Conservation (phyloP, 2,797 vertebrate species). For the Malacoctenus gilli region DNA sequence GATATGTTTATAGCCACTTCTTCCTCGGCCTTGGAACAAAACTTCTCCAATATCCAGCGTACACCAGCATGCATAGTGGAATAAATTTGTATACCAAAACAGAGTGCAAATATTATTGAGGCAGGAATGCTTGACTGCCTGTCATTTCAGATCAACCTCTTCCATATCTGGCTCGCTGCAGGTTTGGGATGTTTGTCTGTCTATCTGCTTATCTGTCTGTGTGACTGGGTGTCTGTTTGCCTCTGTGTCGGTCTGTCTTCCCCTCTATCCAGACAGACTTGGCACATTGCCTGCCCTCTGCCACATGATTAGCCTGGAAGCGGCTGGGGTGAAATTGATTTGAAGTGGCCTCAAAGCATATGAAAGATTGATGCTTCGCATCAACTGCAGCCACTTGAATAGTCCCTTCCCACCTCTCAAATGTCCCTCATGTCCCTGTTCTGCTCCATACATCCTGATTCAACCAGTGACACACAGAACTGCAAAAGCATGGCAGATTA, state of each 20-base stretch:
- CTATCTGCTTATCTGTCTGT: slow-evolving; percentile 70
- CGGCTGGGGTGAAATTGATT: slow-evolving; percentile 82
- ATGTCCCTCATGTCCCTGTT: slow-evolving; percentile 63
- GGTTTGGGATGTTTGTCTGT: slow-evolving; percentile 70
- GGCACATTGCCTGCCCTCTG: slow-evolving; percentile 74
- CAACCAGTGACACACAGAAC: slow-evolving; percentile 34
- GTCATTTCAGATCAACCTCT: slow-evolving; percentile 71
- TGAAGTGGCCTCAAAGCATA: slow-evolving; percentile 83
- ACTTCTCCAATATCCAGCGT: slow-evolving; percentile 41
- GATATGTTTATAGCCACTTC: slow-evolving; percentile 33
- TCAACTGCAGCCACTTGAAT: slow-evolving; percentile 70
- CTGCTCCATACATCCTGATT: slow-evolving; percentile 49
- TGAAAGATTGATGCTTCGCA: slow-evolving; percentile 82
- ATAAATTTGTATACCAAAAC: slow-evolving; percentile 69
- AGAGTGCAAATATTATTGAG: slow-evolving; percentile 68
- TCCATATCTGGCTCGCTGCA: slow-evolving; percentile 67
- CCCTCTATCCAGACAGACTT: slow-evolving; percentile 65
- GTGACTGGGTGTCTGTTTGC: slow-evolving; percentile 70
- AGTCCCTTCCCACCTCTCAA: slow-evolving; percentile 56
- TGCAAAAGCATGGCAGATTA: slow-evolving; percentile 28
- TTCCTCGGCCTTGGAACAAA: slow-evolving; percentile 33
- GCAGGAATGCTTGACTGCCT: slow-evolving; percentile 69
- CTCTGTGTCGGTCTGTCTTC: slow-evolving; percentile 51
- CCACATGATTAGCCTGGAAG: slow-evolving; percentile 81
- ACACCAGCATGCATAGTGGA: slow-evolving; percentile 37